These are phyloP conservation scores for Tiliacea aurago DNA, from an alignment of 2,888 invertebrate species.

Conservation along the genomic window DNA sequence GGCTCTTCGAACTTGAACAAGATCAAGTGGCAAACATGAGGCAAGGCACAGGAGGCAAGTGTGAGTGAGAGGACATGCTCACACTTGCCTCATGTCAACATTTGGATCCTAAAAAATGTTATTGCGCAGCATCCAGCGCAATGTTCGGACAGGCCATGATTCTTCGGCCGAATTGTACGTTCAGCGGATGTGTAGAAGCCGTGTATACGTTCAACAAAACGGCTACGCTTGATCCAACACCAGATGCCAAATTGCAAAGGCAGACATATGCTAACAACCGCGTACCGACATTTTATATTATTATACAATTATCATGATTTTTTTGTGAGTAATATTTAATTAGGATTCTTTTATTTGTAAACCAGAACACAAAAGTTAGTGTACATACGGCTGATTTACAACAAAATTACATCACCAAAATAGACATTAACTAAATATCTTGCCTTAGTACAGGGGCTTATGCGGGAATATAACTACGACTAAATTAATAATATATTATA, in stretches of 20 bases:
- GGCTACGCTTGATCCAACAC: not conserved
- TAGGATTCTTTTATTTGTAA: not conserved
- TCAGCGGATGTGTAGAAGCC: not conserved
- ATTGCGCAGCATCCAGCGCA: too few species aligned
- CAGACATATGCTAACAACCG: not conserved
- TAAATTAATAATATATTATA: too few species aligned
- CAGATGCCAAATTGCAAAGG: not conserved
- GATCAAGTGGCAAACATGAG: too few species aligned
- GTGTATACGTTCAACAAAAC: not conserved
- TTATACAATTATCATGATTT: not conserved
- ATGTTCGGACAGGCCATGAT: too few species aligned
- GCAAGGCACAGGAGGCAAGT: too few species aligned
- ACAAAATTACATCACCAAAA: not conserved
- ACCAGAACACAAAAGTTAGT: constrained; percentile 47
- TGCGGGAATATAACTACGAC: too few species aligned
- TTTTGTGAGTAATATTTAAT: too few species aligned
- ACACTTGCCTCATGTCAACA: too few species aligned
- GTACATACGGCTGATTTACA: constrained; percentile 24
- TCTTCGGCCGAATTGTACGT: too few species aligned
- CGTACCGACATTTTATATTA: not conserved
- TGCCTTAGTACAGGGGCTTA: not conserved
- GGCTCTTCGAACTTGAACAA: too few species aligned
- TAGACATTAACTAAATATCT: not conserved
- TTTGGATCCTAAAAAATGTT: too few species aligned
- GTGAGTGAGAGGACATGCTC: too few species aligned